Conservation (phyloP, 1,140 invertebrate species). For the Hylyphantes graminicola region DNA sequence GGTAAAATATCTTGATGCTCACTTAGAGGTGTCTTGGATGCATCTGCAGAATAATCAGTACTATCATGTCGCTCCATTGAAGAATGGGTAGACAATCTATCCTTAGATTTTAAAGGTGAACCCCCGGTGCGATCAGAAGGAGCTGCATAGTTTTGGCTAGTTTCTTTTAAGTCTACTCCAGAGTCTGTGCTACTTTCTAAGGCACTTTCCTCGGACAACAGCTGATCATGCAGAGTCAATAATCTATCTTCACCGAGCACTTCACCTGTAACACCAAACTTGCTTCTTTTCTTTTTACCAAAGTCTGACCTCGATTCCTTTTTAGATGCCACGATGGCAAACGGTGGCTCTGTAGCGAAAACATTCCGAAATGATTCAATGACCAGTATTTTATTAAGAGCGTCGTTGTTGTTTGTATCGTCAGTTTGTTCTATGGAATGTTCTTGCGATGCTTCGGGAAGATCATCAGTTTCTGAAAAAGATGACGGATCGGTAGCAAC, state of each 20-base stretch:
- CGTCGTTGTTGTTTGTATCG: not conserved
- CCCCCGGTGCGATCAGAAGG: not conserved
- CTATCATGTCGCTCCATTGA: too few relatives aligned
- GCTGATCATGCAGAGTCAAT: slow-evolving; percentile 32
- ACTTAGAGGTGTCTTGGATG: not conserved
- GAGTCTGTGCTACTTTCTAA: slow-evolving; percentile 53
- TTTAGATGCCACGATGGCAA: slow-evolving; percentile 20
- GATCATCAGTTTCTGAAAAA: slow-evolving; percentile 15
- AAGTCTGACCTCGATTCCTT: not conserved
- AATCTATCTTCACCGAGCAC: slow-evolving; percentile 12
- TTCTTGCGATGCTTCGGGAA: slow-evolving; percentile 8
- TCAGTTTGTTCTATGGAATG: not conserved
- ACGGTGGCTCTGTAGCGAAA: slow-evolving; percentile 44
- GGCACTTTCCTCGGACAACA: slow-evolving; percentile 54
- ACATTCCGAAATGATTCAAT: slow-evolving; percentile 54
- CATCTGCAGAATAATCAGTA: not conserved
- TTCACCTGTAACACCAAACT: not conserved
- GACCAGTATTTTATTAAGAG: slow-evolving; percentile 46
- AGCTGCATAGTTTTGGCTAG: slow-evolving; percentile 3
- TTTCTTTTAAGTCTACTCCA: slow-evolving; percentile 49
- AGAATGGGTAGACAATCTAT: too few relatives aligned
- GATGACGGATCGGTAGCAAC: not conserved
- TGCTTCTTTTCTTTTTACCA: slow-evolving; percentile 15
- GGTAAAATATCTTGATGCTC: too few relatives aligned
- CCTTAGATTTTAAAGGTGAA: not conserved